Evolutionary conservation across 1,140 invertebrate species (phyloP).

Genomic region (Gryllus bimaculatus): DNA sequence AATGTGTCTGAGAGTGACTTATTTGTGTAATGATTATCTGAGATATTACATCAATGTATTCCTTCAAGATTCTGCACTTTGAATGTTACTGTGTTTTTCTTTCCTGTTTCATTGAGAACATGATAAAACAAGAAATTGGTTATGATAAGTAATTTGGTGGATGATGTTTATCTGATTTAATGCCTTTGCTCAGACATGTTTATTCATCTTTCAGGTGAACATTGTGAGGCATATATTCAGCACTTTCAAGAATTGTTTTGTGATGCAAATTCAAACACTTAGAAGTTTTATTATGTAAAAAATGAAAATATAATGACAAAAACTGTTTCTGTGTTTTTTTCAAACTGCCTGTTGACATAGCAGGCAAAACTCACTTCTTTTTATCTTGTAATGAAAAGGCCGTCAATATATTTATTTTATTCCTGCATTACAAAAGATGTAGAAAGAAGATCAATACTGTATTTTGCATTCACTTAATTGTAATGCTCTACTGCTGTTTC

Average conservation of each 20-base stretch:
- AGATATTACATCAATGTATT: background rate
- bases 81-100: background rate
- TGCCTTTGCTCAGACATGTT: background rate
- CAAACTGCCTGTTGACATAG: too few relatives aligned
- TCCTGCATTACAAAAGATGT: too few relatives aligned
- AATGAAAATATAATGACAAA: too few relatives aligned
- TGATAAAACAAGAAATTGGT: background rate
- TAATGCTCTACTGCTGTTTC: too few relatives aligned
- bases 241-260: slow-evolving; percentile 39
- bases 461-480: too few relatives aligned
- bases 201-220: slow-evolving; percentile 42
- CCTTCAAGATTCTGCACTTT: background rate
- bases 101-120: background rate
- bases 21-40: background rate
- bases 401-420: too few relatives aligned
- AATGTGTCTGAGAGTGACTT: background rate
- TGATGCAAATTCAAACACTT: background rate
- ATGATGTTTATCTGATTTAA: background rate
- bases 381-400: too few relatives aligned
- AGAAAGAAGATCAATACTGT: too few relatives aligned
- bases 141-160: background rate
- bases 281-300: background rate
- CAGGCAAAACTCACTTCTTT: too few relatives aligned
- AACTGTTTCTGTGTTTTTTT: too few relatives aligned
- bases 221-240: slow-evolving; percentile 48